Base-by-base conservation (phyloP, 2,888 invertebrate species). In the Entomobrya multifasciata region DNA sequence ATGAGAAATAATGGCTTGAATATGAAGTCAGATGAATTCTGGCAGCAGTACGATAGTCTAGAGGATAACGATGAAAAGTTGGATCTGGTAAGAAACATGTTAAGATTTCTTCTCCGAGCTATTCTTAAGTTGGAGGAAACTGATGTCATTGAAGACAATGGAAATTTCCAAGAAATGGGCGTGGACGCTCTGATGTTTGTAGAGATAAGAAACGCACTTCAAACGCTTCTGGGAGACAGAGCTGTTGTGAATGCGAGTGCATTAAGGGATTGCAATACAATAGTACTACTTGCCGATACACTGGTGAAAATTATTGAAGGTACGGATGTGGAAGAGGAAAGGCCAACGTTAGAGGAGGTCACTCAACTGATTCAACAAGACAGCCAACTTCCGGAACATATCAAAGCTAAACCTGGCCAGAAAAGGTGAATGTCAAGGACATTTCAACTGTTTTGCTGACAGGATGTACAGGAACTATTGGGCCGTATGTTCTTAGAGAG, bases 41-140 rank as follows among this genome's bases (percentile, higher is more conserved):
- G 85, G 86, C 81, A 86, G 15, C 85, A 87, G 17, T 77, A 81
- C 15, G 85, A 89, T 22, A 49, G 78, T 8, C 20, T 17, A 20
- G n/a, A 25, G 13, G 52, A 44, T 0, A 11, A 1, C 0, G 49
- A 47, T 6, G 52, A 67, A 3, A 80, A 67, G 17, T 6, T 44
- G 4, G 47, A 3, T 0, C 6, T 80, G 6, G 13, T 80, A 8
- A 47, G 30, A 52, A 20, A 36, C 5, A 49, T 30, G 5, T 10
- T 80, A 3, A 5, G 36, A 20, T 10, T 8, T 8, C 52, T 80
- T 49, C 52, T 80, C 1, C n/a, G 36, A 10, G 10, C 49, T 1
- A 67, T 67, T 52, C 25, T 80, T 11, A 67, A 67, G 20, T 20
- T 67, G 15, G 57, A 80, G 17, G 36, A 80, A 5, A 22, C 11